Base-by-base conservation (phyloP, 2,113 vertebrate species). In the Indri indri region DNA sequence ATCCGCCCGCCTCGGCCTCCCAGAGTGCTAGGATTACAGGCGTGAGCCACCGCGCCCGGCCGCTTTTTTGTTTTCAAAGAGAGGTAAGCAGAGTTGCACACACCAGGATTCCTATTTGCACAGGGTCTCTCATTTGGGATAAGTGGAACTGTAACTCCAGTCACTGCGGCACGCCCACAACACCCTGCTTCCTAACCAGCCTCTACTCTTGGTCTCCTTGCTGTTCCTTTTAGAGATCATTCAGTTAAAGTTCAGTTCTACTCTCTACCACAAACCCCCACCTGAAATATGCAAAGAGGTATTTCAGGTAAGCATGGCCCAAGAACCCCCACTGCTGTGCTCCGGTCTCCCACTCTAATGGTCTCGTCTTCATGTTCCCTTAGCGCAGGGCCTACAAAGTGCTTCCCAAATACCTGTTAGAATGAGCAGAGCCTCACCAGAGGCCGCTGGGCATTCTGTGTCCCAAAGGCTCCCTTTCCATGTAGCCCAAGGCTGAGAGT, bases 261-360 rank as follows among this genome's bases (percentile, higher is more conserved):
- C 34, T 37, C 37, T 57, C 27, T 40, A 32, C 63, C 32, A 77
- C 34, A 68, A 59, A 74, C 59, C 11, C 22, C 73, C 18, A 13
- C 12, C 30, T 61, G 66, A 61, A 92, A 59, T 16, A 32, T 50
- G 59, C 10, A 71, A 10, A 20, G 32, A 30, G 32, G 34, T 13
- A 14, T 45, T 61, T 68, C 66, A 66, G 70, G 27, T 59, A 52
- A 94, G 37, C n/a, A 37, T 4, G 47, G 37, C 40, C 52, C 13
- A 45, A 47, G n/a, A 0, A 3, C 12, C 4, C 12, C 16, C 20
- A 57, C 40, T 57, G 50, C 0, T n/a, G 22, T 1, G 5, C 10
- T n/a, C 18, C 68, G 12, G 32, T 10, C 22, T n/a, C 4, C 16
- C 27, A 71, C 30, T 6, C 25, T 8, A 40, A 20, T 1, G 14